Conservation (phyloP, 2,113 vertebrate genomes). For the Cebus imitator region DNA sequence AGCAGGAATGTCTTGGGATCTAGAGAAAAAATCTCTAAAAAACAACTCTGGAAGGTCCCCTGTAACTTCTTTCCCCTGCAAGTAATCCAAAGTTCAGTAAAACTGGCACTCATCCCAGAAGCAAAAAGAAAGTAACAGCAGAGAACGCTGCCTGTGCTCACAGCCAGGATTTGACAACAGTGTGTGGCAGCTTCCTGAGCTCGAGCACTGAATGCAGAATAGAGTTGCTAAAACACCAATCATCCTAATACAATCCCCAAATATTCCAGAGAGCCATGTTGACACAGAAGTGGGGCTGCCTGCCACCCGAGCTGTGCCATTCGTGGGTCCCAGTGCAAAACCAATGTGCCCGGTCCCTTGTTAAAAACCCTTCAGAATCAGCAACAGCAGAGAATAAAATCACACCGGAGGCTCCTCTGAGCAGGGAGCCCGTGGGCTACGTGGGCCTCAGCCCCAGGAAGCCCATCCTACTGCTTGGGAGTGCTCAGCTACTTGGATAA, state of each 20-base stretch:
- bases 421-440: fast-evolving
- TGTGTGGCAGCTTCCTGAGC: neutral
- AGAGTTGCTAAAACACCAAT: neutral
- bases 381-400: neutral
- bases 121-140: no score
- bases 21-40: fast-evolving
- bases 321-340: neutral
- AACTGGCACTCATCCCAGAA: fast-evolving
- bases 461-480: fast-evolving
- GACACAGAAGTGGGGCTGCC: neutral
- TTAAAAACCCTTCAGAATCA: no score
- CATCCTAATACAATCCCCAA: neutral
- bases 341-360: no score
- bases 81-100: no score
- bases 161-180: fast-evolving
- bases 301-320: neutral
- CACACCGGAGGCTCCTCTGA: fast-evolving
- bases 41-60: neutral
- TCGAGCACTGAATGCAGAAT: fast-evolving
- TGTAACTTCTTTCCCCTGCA: no score
- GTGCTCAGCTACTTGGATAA: no score
- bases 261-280: neutral
- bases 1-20: fast-evolving
- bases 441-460: fast-evolving
- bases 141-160: no score